These are phyloP conservation scores for Spheniscus mendiculus DNA, from an alignment of 2,113 vertebrate species.

Conservation along the genomic window DNA sequence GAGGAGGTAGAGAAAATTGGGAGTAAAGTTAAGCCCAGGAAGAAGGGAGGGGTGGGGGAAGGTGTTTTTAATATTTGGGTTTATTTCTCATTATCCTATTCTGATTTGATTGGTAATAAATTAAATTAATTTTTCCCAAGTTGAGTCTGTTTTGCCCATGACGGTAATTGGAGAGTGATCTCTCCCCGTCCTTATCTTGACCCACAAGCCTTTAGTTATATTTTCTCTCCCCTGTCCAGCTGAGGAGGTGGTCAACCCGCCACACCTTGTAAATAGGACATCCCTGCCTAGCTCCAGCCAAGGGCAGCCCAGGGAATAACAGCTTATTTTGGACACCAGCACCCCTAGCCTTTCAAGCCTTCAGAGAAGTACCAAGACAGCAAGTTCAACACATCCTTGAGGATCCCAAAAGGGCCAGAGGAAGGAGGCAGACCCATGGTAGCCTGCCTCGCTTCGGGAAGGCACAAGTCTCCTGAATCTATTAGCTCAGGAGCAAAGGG, in stretches of 20 bases:
- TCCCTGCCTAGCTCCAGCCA: not conserved
- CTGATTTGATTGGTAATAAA: not conserved
- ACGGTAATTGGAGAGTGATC: not conserved
- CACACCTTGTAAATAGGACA: not conserved
- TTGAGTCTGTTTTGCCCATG: not conserved
- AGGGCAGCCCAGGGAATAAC: not conserved
- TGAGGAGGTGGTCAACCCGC: not conserved
- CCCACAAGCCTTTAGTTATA: not conserved
- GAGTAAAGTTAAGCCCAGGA: not conserved
- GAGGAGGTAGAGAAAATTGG: not conserved
- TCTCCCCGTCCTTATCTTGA: not conserved
- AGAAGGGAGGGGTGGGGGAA: not conserved
- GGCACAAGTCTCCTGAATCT: accelerated
- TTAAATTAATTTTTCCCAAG: not conserved
- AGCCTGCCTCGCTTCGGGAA: not conserved
- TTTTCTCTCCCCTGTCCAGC: not conserved
- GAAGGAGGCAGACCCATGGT: not conserved
- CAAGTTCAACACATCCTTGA: not conserved
- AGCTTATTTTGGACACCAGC: not conserved
- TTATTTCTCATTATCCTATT: not conserved
- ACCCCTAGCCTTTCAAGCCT: not conserved
- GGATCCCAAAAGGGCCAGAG: not conserved
- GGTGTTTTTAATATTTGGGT: not conserved
- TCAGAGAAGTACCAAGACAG: not conserved
- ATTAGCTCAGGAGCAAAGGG: not conserved